These are phyloP conservation scores for Nephila pilipes DNA, from an alignment of 1,140 invertebrate species.

Conservation along the genomic window DNA sequence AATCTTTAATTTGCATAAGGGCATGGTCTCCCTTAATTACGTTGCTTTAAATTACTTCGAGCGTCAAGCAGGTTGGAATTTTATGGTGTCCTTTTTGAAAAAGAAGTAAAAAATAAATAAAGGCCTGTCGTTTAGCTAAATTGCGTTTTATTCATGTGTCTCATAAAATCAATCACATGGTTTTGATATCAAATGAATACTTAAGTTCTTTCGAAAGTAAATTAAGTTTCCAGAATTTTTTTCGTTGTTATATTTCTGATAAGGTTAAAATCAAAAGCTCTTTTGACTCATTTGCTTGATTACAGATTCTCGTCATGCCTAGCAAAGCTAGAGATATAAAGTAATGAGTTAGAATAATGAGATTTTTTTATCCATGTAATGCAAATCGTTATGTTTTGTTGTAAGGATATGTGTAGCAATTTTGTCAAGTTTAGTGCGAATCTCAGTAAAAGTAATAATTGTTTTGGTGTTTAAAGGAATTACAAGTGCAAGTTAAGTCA, in stretches of 20 bases:
- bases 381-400: background rate
- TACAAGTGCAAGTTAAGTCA: too few relatives aligned
- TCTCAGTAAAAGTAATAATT: background rate
- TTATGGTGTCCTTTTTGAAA: constrained; percentile 9
- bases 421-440: background rate
- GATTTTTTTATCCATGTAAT: background rate
- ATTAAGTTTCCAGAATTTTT: background rate
- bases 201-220: constrained; percentile 30
- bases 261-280: background rate
- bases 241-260: background rate
- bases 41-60: constrained; percentile 31
- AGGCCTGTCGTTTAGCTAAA: background rate
- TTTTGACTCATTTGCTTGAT: background rate
- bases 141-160: background rate
- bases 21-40: constrained; percentile 31
- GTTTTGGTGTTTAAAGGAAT: too few relatives aligned
- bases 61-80: background rate
- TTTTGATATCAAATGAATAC: constrained; percentile 20
- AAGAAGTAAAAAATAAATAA: background rate
- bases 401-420: background rate
- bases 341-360: background rate
- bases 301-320: background rate
- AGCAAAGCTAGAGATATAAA: background rate
- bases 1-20: constrained; percentile 39
- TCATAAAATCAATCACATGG: constrained; percentile 15